These are phyloP conservation scores for Drosophila tsacasi DNA, from an alignment of 1,140 invertebrate species.

Conservation along the genomic window DNA sequence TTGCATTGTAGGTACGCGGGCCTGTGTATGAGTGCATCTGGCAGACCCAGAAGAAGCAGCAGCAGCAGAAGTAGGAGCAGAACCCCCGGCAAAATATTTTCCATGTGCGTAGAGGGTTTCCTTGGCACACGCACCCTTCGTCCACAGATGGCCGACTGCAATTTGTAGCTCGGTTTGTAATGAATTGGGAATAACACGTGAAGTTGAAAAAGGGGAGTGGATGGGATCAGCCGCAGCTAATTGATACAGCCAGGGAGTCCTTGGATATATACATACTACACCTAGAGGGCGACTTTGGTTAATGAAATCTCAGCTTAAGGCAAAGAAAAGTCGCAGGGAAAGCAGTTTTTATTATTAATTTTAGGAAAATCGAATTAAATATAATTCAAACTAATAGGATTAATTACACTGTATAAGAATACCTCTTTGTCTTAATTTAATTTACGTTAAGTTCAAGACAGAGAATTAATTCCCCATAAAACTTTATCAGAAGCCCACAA, in stretches of 20 bases:
- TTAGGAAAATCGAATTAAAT: too few relatives aligned
- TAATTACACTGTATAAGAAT: neutral
- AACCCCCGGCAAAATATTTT: slow-evolving; percentile 38
- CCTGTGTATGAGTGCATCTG: slow-evolving; percentile 45
- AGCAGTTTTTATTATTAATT: neutral
- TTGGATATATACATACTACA: neutral
- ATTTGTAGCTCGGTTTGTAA: slow-evolving; percentile 42
- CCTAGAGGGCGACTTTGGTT: neutral
- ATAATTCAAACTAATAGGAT: neutral
- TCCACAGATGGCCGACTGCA: slow-evolving; percentile 33
- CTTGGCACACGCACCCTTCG: slow-evolving; percentile 35
- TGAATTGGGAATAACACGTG: slow-evolving; percentile 26
- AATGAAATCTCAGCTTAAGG: neutral
- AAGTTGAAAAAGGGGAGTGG: neutral
- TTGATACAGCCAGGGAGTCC: slow-evolving; percentile 19
- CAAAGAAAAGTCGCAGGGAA: neutral
- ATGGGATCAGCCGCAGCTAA: slow-evolving; percentile 17
- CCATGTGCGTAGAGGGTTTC: slow-evolving; percentile 47
- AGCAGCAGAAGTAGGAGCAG: slow-evolving; percentile 5
- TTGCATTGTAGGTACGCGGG: slow-evolving; percentile 57
- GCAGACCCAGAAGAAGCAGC: slow-evolving; percentile 34
- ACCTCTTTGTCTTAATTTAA: neutral
- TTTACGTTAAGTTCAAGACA: neutral
- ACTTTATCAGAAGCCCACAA: too few relatives aligned
- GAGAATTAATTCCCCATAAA: neutral